Percentiles rank a stretch among this genome's conserved stretches.
phyloP scores from a whole-genome alignment of 1,140 invertebrate species.

The Zaprionus taronus region DNA sequence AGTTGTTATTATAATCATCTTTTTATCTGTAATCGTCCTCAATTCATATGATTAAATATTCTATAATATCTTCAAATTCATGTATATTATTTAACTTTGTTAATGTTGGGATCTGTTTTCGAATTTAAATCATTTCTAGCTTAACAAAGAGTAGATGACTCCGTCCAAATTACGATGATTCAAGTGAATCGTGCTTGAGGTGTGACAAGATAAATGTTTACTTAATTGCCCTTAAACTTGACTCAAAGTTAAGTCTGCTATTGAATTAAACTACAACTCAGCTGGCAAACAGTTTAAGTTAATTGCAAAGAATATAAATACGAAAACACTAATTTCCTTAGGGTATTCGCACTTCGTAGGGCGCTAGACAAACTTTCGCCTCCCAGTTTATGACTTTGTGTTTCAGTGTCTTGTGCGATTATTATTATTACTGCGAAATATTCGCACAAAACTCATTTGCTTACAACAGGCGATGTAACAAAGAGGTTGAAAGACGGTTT shows the following conservation, averaged over 20 bases:
- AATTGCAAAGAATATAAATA: neutral
- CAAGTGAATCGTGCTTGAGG: constrained; percentile 5
- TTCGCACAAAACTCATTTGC: constrained; percentile 43
- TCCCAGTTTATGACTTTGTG: constrained; percentile 8
- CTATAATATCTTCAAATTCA: too few species aligned
- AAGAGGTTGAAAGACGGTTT: constrained; percentile 35
- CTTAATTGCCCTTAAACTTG: neutral
- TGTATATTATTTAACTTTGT: too few species aligned
- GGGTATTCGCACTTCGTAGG: constrained; percentile 8
- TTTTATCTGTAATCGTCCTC: too few species aligned
- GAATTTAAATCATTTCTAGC: neutral
- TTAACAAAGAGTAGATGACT: neutral
- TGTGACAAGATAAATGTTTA: constrained; percentile 8
- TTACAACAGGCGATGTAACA: constrained; percentile 49
- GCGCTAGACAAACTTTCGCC: constrained; percentile 15
- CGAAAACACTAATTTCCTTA: neutral
- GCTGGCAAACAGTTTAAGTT: neutral
- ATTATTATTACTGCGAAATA: constrained; percentile 9
- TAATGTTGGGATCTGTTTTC: neutral
- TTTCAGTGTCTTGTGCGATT: neutral
- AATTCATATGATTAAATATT: too few species aligned
- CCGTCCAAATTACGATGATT: neutral
- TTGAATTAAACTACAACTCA: neutral
- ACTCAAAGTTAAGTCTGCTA: neutral
- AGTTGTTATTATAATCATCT: too few species aligned